These are phyloP conservation scores for Fundulus diaphanus DNA, from an alignment of 2,797 vertebrate genomes.

Conservation along the genomic window DNA sequence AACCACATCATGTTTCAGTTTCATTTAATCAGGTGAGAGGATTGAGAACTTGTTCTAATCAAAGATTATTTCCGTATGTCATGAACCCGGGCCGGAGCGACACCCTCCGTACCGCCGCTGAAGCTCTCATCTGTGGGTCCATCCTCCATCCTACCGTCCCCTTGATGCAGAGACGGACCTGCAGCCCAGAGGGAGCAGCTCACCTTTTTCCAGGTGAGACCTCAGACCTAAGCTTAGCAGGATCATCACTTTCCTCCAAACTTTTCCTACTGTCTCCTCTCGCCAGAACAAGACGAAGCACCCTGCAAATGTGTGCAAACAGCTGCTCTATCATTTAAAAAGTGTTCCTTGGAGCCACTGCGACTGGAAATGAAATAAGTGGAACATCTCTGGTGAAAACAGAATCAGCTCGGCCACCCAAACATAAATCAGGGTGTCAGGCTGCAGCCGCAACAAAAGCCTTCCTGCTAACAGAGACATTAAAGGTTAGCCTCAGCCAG, in stretches of 20 bases:
- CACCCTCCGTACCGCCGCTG: too few relatives aligned
- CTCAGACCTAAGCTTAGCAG: neutral
- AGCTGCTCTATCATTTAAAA: slow-evolving; percentile 2
- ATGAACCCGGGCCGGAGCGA: too few relatives aligned
- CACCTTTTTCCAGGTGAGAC: neutral
- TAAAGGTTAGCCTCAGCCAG: neutral
- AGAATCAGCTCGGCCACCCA: neutral
- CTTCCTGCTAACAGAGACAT: neutral
- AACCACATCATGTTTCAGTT: too few relatives aligned
- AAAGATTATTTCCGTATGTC: too few relatives aligned
- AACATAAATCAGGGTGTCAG: slow-evolving; percentile 4
- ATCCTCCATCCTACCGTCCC: neutral
- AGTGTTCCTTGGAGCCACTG: neutral
- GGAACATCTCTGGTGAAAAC: neutral
- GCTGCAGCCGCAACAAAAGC: neutral
- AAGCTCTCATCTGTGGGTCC: too few relatives aligned
- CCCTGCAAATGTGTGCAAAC: neutral
- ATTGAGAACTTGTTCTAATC: too few relatives aligned
- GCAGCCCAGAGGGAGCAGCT: neutral
- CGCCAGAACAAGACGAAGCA: neutral
- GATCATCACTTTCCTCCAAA: neutral
- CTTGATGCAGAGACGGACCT: neutral
- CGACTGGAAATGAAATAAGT: neutral
- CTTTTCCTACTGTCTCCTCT: neutral
- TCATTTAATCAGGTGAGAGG: too few relatives aligned